A percentile compares a stretch with the other conserved stretches of the same genome.
phyloP scores from a whole-genome alignment of 2,113 vertebrate species.

The Neogale vison region DNA sequence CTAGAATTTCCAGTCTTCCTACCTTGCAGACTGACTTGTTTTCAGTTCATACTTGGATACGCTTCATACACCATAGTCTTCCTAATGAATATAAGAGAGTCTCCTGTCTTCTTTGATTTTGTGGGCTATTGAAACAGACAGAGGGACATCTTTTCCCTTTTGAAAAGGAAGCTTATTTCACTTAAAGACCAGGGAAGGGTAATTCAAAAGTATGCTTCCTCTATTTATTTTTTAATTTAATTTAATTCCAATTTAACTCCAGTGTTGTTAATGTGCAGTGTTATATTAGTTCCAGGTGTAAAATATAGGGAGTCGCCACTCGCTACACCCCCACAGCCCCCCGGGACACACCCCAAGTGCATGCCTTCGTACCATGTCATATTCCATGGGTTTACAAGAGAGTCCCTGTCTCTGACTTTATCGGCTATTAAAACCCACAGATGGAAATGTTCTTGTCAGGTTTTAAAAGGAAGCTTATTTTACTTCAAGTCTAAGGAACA shows the following conservation, averaged over 20 bases:
- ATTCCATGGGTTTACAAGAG: background rate
- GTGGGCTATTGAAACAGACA: background rate
- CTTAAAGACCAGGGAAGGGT: background rate
- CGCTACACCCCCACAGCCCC: background rate
- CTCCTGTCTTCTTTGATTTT: background rate
- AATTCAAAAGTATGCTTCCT: background rate
- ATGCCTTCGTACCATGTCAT: background rate
- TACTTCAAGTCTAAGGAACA: background rate
- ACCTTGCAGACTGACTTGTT: background rate
- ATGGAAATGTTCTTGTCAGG: constrained; percentile 1
- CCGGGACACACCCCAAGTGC: background rate
- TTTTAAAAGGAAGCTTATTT: constrained; percentile 29
- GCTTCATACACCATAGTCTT: background rate
- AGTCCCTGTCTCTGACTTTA: background rate
- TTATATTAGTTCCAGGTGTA: background rate
- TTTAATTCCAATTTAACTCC: background rate
- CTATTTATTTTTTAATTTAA: background rate
- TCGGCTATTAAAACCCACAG: background rate
- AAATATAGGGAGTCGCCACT: background rate
- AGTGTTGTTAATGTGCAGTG: background rate
- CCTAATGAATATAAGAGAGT: background rate
- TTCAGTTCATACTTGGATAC: background rate
- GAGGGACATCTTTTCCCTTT: background rate
- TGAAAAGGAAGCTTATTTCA: constrained; percentile 13
- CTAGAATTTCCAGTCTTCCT: background rate